phyloP scores from a whole-genome alignment of 1,140 invertebrate genomes.

The Grapholita molesta region DNA sequence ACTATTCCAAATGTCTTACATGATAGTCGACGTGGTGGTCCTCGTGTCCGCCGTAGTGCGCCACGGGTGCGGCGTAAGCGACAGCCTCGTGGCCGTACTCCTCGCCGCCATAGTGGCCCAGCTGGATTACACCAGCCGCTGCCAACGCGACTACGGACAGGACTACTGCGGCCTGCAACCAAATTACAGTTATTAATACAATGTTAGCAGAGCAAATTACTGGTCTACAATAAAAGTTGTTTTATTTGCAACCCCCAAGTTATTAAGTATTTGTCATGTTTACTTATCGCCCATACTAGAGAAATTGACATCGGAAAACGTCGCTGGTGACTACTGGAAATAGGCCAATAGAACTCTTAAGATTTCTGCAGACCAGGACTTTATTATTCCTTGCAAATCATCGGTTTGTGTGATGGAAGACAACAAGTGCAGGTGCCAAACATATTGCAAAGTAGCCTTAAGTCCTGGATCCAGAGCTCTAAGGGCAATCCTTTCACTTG shows the following conservation, averaged over 20 bases:
- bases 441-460: neutral
- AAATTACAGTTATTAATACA: neutral
- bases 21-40: conserved; percentile 67
- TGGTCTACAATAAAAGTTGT: too few relatives aligned
- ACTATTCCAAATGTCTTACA: too few relatives aligned
- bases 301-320: too few relatives aligned
- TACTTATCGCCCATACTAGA: too few relatives aligned
- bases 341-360: neutral
- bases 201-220: too few relatives aligned
- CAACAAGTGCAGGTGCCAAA: conserved; percentile 4
- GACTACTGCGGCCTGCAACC: conserved; percentile 51
- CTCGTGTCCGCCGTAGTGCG: conserved; percentile 55
- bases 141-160: conserved; percentile 62
- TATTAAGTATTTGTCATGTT: too few relatives aligned
- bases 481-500: conserved; percentile 55
- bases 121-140: conserved; percentile 54
- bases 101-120: conserved; percentile 38
- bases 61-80: conserved; percentile 60
- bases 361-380: neutral
- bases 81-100: conserved; percentile 58
- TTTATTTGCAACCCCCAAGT: too few relatives aligned
- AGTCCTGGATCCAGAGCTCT: neutral
- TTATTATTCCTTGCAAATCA: neutral
- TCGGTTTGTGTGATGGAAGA: neutral
- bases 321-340: neutral